Base-by-base conservation (phyloP, 1,140 invertebrate species). In the Probaryconus sp. region DNA sequence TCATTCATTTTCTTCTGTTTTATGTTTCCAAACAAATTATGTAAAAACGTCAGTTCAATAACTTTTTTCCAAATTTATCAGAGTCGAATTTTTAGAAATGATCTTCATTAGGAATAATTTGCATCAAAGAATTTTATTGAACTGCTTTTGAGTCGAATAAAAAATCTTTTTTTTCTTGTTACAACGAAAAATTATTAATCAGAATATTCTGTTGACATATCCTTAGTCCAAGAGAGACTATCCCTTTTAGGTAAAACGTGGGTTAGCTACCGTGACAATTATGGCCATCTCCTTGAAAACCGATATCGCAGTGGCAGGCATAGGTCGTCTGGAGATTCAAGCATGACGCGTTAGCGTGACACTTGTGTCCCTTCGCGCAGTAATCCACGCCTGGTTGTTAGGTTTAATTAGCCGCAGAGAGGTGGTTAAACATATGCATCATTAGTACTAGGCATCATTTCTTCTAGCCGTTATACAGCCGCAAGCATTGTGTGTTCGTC, bases 241-340 rank as follows among this genome's bases (percentile, higher is more conserved):
- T n/a, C n/a, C n/a, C n/a, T n/a, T n/a, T n/a, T n/a, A 18, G 30
- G 40, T 43, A 43, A 50, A 21, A 50, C 16, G 51, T 43, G 58
- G 18, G 73, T 77, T 76, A 74, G 74, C 79, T 90, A 94, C 93
- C 93, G 89, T 91, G 88, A 89, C 94, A 95, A 69, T 90, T 89
- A 80, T 91, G 89, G 78, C 94, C 95, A 86, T 95, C 92, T 69
- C 94, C 95, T 76, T 91, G 89, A 89, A 93, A 96, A 78, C 95
- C 95, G 80, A 90, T 89, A 86, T 93, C 92, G 86, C 94, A 96
- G 81, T 93, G 92, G 88, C 94, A 96, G 79, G 92, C 91, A 85
- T 94, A 95, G 61, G 92, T 94, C 63, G 94, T 95, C 87, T 92
- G 91, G 72, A 95, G 90, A 88, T 95, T 96, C 85, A 93, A 91